Base-by-base conservation (phyloP, 2,888 invertebrate genomes). In the Bruchidius siliquastri region DNA sequence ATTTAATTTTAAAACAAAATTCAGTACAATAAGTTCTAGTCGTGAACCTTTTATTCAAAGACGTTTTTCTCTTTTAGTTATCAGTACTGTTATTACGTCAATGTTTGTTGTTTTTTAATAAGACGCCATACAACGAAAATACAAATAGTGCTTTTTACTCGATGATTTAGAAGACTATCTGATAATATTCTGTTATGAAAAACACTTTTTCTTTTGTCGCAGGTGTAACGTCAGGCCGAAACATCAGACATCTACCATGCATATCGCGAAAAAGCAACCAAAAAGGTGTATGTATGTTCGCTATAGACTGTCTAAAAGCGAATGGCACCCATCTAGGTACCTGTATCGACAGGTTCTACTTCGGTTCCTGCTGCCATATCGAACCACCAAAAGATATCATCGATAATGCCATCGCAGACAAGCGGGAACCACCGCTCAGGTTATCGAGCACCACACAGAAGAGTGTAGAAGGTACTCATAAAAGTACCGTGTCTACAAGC, bases 291-390 rank as follows among this genome's bases (percentile, higher is more conserved):
- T 97, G 97, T 83, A 97, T 97, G 97, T 97, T 97, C 84, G 96
- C 96, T 76, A 96, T 96, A 86, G 95, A 96, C 82, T 97, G 96
- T 85, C 90, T 95, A 70, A 95, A 96, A 88, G 91, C 94, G 75
- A 96, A 96, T 84, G 97, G 97, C 68, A 94, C 96, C 0, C 96
- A 97, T 82, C 88, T 97, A 78, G 96, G 96, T 32, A 96, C 96
- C 0, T 97, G 97, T 86, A 95, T 96, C 82, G 96, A 97, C 87
- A 91, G 96, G 77, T 96, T 96, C 86, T 96, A 96, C 87, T 96
- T 96, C 84, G 96, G 96, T 73, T 96, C 96, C 49, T 97, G 97
- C 84, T 97, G 97, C 84, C 94, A 93, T 81, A 89, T 96, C 74
- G 91, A 91, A 78, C 90, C 90, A 73, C 81, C 89, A 20, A 88